Base-by-base conservation (phyloP, 2,797 vertebrate species). In the Phrynocephalus guinanensis region DNA sequence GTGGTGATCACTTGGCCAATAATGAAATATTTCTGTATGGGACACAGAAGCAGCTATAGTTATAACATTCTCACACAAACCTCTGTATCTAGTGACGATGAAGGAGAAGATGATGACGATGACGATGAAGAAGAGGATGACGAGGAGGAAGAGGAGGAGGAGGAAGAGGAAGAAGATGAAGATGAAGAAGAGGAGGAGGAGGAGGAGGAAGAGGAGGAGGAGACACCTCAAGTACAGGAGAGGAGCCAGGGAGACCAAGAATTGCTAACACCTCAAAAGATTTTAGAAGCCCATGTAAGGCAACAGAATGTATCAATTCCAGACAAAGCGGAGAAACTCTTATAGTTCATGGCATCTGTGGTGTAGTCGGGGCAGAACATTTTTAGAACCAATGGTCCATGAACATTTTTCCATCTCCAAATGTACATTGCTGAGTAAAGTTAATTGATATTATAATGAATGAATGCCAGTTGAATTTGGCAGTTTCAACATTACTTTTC, bases 21-120 rank as follows among this genome's bases (percentile, higher is more conserved):
- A 72, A 50, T 75, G 56, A 67, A 77, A 77, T 79, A 6, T 38
- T 33, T 77, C 7, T 9, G 4, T 38, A 18, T 8, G 18, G 20
- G 11, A 30, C 16, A 1, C 33, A 67, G 56, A 48, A 81, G 28
- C 24, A 8, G 52, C 16, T 71, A 22, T 86, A 72, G 3, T 70
- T 73, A 48, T 63, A 83, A 60, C 8, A n/a, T 76, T 80, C 22
- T 81, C 15, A 33, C 18, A n/a, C 60, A 82, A 68, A 11, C 50
- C 52, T 13, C 28, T 87, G 38, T 79, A 48, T 79, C 81, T 93
- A 98, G 98, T 95, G 98, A 99, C 63, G 98, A 98, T 13, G 98
- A 98, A 85, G 97, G 96, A 1, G 97, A 98, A 44, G 96, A 93
- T 7, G 97, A 93, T 7, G 97, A 96, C 3, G 97, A 97, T 2